Conservation (phyloP, 2,797 vertebrate genomes). For the Pangasius macronema region DNA sequence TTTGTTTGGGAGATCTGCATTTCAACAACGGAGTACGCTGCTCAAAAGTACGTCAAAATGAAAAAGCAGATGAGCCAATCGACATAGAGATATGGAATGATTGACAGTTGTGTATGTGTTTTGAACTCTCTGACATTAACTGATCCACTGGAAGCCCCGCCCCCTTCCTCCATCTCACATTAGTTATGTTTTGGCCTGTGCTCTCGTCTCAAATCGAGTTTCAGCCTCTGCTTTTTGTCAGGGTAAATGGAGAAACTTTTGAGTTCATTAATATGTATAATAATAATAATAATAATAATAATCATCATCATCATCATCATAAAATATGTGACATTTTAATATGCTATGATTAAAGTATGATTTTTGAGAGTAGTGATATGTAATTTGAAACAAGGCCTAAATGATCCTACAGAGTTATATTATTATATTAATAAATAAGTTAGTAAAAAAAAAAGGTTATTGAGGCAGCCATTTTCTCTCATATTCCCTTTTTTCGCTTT, state of each 20-base stretch:
- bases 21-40: not conserved
- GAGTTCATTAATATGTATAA: not conserved
- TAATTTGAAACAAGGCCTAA: not conserved
- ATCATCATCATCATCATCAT: too few relatives aligned
- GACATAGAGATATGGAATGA: not conserved
- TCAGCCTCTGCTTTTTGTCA: not conserved
- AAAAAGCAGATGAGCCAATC: not conserved
- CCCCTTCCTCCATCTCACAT: not conserved
- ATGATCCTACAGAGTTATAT: not conserved
- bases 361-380: not conserved
- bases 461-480: not conserved
- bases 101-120: not conserved
- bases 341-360: too few relatives aligned
- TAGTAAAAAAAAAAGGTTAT: not conserved
- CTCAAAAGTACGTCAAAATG: not conserved
- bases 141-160: not conserved
- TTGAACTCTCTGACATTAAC: not conserved
- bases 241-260: not conserved
- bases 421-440: not conserved
- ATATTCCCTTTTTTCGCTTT: not conserved
- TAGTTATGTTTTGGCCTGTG: not conserved
- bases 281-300: too few relatives aligned
- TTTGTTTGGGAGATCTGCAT: not conserved
- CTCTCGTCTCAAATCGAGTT: not conserved
- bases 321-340: too few relatives aligned